Base-by-base conservation (phyloP, 1,140 invertebrate species). In the Lasioglossum albipes region DNA sequence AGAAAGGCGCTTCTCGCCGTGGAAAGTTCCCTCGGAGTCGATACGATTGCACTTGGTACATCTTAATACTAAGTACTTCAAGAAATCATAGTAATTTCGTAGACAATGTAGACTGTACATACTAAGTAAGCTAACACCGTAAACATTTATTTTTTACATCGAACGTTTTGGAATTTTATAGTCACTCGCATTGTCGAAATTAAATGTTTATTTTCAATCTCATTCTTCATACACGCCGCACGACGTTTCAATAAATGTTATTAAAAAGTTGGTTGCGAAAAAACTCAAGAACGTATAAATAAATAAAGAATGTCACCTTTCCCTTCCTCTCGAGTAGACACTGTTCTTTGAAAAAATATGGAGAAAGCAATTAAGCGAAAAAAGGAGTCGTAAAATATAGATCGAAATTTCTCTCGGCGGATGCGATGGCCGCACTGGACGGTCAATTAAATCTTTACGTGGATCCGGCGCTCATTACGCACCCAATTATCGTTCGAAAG, bases 11-110 rank as follows among this genome's bases (percentile, higher is more conserved):
- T 61, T 42, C 31, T 57, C 9, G 1, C 9, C 2, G 71, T 67
- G 27, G 61, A 75, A 75, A 75, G 74, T 75, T 52, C 10, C 16
- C 49, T 27, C 31, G n/a, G 22, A 27, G n/a, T 22, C 9, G 12
- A 42, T 27, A 3, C 9, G 20, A 42, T 36, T 49, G 10, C 27
- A 31, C 41, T 49, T 10, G 45, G 27, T 4, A 18, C 16, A 0
- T 22, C 20, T 54, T 41, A 9, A n/a, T 12, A 41, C 31, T 13
- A 12, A 49, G 5, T 6, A 18, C 9, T 27, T 7, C 10, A 36
- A 18, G 0, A 0, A 13, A 42, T 22, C 5, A 16, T 27, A n/a
- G 7, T n/a, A 13, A 7, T n/a, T 2, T 49, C 5, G 36, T n/a
- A 12, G 5, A 49, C n/a, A 7, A 27, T 45, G 9, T 67, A 67